Conservation (phyloP, 2,888 invertebrate species). For the Eurois occulta region DNA sequence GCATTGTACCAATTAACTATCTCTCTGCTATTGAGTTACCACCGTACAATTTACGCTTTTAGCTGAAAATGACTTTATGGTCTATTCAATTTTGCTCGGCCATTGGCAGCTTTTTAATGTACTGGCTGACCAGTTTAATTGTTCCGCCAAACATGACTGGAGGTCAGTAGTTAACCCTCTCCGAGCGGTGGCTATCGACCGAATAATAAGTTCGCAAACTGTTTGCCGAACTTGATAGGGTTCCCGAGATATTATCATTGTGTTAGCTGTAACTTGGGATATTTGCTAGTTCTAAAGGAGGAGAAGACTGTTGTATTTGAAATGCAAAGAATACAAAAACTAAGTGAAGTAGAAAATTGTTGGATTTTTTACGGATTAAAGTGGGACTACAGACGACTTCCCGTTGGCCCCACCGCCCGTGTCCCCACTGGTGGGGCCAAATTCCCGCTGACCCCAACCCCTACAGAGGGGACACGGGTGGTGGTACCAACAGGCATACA, state of each 20-base stretch:
- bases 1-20: constrained; percentile 86
- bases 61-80: constrained; percentile 85
- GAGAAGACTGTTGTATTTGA: background rate
- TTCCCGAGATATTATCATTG: constrained; percentile 49
- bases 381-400: background rate
- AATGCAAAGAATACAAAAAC: constrained; percentile 1
- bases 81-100: constrained; percentile 76
- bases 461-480: no score
- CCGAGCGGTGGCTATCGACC: constrained; percentile 50
- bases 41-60: constrained; percentile 81
- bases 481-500: no score
- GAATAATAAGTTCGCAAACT: constrained; percentile 61
- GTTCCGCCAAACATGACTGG: constrained; percentile 59
- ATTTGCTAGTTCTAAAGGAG: background rate
- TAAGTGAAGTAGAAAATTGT: no score
- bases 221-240: constrained; percentile 59
- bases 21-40: constrained; percentile 79
- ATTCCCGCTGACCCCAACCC: no score
- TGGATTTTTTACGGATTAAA: background rate
- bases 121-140: constrained; percentile 61
- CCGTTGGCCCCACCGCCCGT: no score
- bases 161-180: constrained; percentile 64
- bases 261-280: constrained; percentile 33
- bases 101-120: constrained; percentile 71
- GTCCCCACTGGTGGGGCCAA: no score